Evolutionary conservation across 2,113 vertebrate genomes (phyloP).

Genomic region (Okapia johnstoni): DNA sequence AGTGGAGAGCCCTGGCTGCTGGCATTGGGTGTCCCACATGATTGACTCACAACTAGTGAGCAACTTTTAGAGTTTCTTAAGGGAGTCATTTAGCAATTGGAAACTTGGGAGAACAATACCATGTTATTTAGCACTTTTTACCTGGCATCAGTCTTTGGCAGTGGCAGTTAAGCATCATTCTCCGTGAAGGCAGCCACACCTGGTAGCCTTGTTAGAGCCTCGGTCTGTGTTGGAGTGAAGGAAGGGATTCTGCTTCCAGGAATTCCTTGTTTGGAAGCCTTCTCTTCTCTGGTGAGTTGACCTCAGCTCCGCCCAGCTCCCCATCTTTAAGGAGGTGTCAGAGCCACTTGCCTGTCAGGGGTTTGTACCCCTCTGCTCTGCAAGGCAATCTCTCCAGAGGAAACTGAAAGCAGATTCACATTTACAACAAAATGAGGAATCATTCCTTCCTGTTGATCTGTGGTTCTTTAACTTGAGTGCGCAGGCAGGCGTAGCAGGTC

Average conservation of each 20-base stretch:
- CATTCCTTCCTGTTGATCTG: constrained; percentile 42
- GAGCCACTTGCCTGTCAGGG: background rate
- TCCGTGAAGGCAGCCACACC: background rate
- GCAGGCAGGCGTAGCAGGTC: background rate
- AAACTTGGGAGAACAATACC: background rate
- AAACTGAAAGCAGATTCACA: constrained; percentile 23
- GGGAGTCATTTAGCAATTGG: background rate
- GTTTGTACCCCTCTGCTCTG: background rate
- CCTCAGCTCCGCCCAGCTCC: background rate
- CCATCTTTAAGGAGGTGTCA: background rate
- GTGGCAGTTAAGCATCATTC: background rate
- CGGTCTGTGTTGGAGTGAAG: background rate
- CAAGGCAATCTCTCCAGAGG: background rate
- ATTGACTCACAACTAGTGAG: constrained; percentile 28
- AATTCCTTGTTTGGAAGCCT: constrained; percentile 20
- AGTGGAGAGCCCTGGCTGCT: background rate
- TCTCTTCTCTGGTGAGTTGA: background rate
- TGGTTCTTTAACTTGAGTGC: constrained; percentile 9
- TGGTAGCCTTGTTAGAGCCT: background rate
- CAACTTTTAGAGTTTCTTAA: constrained; percentile 11
- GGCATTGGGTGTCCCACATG: background rate
- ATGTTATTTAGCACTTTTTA: background rate
- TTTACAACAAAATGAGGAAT: constrained; percentile 1
- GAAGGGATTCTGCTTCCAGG: background rate
- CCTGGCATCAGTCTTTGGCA: background rate